A percentile compares a stretch with the other conserved stretches of the same genome.
These are phyloP conservation scores for Rhagium mordax DNA, from an alignment of 2,888 invertebrate genomes.

Conservation along the genomic window DNA sequence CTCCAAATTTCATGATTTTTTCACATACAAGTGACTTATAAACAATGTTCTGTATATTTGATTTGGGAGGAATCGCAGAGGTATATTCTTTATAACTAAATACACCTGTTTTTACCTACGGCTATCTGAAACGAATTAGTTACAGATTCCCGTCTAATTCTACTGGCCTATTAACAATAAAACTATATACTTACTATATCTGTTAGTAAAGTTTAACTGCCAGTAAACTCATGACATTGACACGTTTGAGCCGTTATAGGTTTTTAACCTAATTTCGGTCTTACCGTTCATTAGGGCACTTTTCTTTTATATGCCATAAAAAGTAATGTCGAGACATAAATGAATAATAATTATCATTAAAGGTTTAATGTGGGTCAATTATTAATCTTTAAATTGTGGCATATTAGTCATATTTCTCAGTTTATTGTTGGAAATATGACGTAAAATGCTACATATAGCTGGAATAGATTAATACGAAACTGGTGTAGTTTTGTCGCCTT, in stretches of 20 bases:
- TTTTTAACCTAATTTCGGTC: background rate
- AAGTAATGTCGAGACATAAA: conserved; percentile 15
- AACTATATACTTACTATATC: too few species aligned
- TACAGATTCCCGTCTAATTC: too few species aligned
- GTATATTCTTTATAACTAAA: too few species aligned
- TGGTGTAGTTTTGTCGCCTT: background rate
- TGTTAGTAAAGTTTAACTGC: background rate
- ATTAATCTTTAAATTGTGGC: conserved; percentile 20
- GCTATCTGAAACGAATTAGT: too few species aligned
- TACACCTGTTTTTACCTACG: too few species aligned
- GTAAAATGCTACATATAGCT: conserved; percentile 9
- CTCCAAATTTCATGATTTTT: too few species aligned
- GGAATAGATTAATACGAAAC: background rate
- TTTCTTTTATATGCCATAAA: background rate
- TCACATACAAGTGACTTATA: too few species aligned
- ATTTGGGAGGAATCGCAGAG: too few species aligned
- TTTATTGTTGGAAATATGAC: conserved; percentile 14
- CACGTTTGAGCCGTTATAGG: background rate
- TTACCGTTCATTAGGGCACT: background rate
- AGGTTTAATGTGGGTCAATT: conserved; percentile 12
- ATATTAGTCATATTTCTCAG: conserved; percentile 11
- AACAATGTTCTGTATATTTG: too few species aligned
- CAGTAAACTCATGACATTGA: background rate
- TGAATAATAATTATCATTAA: conserved; percentile 25
- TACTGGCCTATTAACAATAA: too few species aligned